These are phyloP conservation scores for Empis stercorea DNA, from an alignment of 2,888 invertebrate genomes.

Conservation along the genomic window DNA sequence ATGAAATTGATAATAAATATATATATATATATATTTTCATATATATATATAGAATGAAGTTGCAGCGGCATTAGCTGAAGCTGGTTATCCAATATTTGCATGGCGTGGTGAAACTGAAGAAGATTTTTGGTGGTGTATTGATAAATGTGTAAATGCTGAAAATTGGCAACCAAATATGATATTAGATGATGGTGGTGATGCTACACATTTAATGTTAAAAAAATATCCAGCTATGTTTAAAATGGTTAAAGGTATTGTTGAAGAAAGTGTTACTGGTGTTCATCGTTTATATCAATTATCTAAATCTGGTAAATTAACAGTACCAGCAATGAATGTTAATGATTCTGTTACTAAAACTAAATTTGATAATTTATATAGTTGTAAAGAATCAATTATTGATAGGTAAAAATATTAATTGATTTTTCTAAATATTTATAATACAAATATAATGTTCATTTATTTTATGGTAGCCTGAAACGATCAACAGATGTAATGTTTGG, in stretches of 20 bases:
- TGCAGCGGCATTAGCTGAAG: constrained; percentile 87
- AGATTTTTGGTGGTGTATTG: constrained; percentile 99
- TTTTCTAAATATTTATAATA: too few relatives aligned
- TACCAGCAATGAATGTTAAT: constrained; percentile 97
- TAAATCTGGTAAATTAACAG: constrained; percentile 83
- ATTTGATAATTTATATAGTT: constrained; percentile 94
- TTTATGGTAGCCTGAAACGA: constrained; percentile 40
- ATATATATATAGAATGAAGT: constrained; percentile 88
- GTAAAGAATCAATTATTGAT: constrained; percentile 82
- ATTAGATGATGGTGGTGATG: constrained; percentile 93
- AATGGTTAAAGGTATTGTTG: constrained; percentile 90
- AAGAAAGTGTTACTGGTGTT: constrained; percentile 96
- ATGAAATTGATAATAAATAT: too few relatives aligned
- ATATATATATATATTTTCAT: too few relatives aligned
- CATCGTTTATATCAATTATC: constrained; percentile 92
- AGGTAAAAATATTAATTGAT: constrained; percentile 37
- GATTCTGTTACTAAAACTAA: constrained; percentile 97
- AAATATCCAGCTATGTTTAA: constrained; percentile 90
- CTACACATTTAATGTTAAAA: constrained; percentile 90
- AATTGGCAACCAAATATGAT: constrained; percentile 98
- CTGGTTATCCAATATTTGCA: constrained; percentile 80
- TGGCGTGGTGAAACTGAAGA: constrained; percentile 97
- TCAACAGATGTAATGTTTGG: constrained; percentile 86
- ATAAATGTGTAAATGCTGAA: constrained; percentile 81
- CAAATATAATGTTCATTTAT: too few relatives aligned